These are phyloP conservation scores for Maniola jurtina DNA, from an alignment of 1,140 invertebrate species.

Conservation along the genomic window DNA sequence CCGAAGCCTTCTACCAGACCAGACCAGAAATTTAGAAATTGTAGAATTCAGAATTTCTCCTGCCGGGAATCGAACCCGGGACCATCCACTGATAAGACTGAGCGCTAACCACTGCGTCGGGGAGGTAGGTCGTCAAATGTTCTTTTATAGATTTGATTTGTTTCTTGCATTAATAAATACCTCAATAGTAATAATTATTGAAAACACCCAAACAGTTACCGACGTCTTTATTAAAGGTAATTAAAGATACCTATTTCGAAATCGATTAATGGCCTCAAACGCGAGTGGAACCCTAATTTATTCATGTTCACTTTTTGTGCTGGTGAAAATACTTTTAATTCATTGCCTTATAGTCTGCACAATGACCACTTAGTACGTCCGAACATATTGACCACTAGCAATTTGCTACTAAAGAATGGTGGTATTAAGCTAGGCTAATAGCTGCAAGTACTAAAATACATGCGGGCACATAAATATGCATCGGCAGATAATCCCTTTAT, in stretches of 20 bases:
- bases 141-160: no score
- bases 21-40: no score
- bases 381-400: conserved; percentile 21
- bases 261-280: neutral
- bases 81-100: no score
- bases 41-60: no score
- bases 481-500: conserved; percentile 10
- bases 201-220: no score
- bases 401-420: conserved; percentile 30
- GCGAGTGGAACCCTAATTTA: conserved; percentile 4
- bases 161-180: no score
- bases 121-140: no score
- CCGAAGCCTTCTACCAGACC: no score
- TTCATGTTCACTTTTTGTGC: conserved; percentile 20
- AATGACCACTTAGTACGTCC: conserved; percentile 31
- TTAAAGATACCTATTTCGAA: neutral
- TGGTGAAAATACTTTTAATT: conserved; percentile 36
- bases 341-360: conserved; percentile 32
- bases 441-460: conserved; percentile 21
- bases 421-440: conserved; percentile 26
- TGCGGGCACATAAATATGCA: conserved; percentile 21
- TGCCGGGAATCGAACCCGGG: no score
- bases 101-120: no score
- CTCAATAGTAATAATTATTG: no score
- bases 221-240: no score